Evolutionary conservation across 2,888 invertebrate species (phyloP), one percentile per base, ranked within the genome.

Genomic region (Elmis aenea): DNA sequence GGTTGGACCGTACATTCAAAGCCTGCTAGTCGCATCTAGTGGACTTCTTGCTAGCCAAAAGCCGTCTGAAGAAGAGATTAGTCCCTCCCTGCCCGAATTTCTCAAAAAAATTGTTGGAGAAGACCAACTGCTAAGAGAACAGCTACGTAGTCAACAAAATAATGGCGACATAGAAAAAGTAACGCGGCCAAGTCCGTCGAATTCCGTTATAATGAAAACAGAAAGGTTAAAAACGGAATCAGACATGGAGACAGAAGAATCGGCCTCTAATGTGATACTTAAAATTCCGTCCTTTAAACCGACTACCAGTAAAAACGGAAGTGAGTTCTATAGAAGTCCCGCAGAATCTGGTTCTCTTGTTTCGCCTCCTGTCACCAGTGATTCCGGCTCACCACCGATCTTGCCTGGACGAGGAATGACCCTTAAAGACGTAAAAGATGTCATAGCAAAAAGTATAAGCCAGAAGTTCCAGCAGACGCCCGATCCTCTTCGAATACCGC

Each of bases 201-300:
- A 68, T 50, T 70, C 69, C 21, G 67, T 67, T 23, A 61, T 62
- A 27, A 51, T 57, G 43, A 51, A 52, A 48, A 49, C 57, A 32
- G 63, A 63, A 39, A 63, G 63, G 50, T 51, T 52, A 49, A 59
- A 48, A 52, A 62, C 66, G 38, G 62, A 64, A 50, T 60, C 67
- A 33, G 65, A 68, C 52, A 62, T 67, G 65, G 64, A 68, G 52
- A 59, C 68, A 41, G 63, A 66, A 45, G 82, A 83, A 46, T 72
- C 75, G 42, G 76, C 80, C 32, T 74, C 77, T 38, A 77, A 77
- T 56, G 84, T 88, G 70, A 89, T 91, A 71, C 80, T 92, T 60
- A 89, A 88, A 75, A 89, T 92, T 79, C 92, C 92, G 76, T 90
- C 91, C 77, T 91, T 86, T 73, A 83, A 81, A 68, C 86, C 89